A percentile compares a stretch with the other conserved stretches of the same genome.
Conservation (phyloP, 2,888 invertebrate species). For the Falcaria lacertinaria region DNA sequence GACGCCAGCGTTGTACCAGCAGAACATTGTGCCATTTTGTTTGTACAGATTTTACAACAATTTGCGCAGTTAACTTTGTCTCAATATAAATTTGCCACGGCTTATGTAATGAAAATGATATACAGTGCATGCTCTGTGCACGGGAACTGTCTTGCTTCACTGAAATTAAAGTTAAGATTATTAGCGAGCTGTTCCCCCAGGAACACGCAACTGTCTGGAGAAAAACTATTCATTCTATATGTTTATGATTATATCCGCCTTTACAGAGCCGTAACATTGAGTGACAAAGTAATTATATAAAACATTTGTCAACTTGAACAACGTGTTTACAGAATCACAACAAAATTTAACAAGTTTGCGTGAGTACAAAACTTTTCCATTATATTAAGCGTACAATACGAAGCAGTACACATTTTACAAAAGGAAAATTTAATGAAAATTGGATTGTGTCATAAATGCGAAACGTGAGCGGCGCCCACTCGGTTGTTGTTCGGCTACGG, state of each 20-base stretch:
- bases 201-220: too few species aligned
- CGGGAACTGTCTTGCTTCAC: constrained; percentile 14
- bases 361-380: neutral
- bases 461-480: constrained; percentile 31
- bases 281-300: too few species aligned
- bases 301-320: too few species aligned
- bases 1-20: constrained; percentile 51
- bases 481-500: constrained; percentile 25
- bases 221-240: too few species aligned
- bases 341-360: neutral
- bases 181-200: too few species aligned
- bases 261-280: too few species aligned
- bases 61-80: constrained; percentile 57
- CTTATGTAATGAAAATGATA: constrained; percentile 49
- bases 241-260: too few species aligned
- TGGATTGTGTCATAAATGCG: too few species aligned
- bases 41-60: constrained; percentile 63
- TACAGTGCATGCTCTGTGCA: constrained; percentile 17
- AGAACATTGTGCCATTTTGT: constrained; percentile 48
- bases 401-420: constrained; percentile 25
- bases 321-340: neutral
- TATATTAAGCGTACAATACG: constrained; percentile 18
- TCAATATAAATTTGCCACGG: constrained; percentile 27
- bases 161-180: too few species aligned
- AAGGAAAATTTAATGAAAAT: constrained; percentile 29